Evolutionary conservation across 2,888 invertebrate species (phyloP), one percentile per base, ranked within the genome.

Genomic region (Protonemura montana): DNA sequence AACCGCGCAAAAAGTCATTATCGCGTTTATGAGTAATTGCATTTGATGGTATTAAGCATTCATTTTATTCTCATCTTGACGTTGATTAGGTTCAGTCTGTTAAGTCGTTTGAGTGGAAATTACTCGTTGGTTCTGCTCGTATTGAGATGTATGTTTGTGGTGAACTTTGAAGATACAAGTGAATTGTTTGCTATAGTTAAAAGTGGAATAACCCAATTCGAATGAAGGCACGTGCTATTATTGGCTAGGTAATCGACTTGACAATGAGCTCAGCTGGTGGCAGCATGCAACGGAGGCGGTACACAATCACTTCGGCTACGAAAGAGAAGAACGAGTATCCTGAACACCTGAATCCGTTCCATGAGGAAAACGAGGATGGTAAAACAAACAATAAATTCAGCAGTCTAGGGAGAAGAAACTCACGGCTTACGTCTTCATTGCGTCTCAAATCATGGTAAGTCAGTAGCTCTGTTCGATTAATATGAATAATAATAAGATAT

Each of bases 321-420:
- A 1, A 81, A 28, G 26, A 27, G 13, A 5, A 42, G 7, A 76
- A 94, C 90, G 94, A 95, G 90, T 96, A 96, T 91, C 96, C 96
- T 82, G 95, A 95, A 90, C 95, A 95, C 90, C 92, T 96, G 88
- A 96, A 96, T 91, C 96, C 96, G 28, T 96, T 96, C 91, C 93
- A 93, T 88, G 95, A 95, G 89, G 93, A 94, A 5, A 84, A 82
- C 21, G 82, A 76, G 27, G 82, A 42, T 30, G 86, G 85, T 25
- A 87, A 86, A 28, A 6, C 13, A 0, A 84, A 84, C n/a, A 83
- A 30, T 26, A 83, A 42, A n/a, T 83, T 25, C 35, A 41, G 35
- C 35, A 76, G 28, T 13, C 1, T 84, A 0, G 76, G 84, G 0
- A n/a, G 84, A 27, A 25, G 84, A 76, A 84, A 84, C 27, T 81